phyloP scores from a whole-genome alignment of 37 sponge, comb jelly and placozoan genomes.

The Trichoplax adhaerens region DNA sequence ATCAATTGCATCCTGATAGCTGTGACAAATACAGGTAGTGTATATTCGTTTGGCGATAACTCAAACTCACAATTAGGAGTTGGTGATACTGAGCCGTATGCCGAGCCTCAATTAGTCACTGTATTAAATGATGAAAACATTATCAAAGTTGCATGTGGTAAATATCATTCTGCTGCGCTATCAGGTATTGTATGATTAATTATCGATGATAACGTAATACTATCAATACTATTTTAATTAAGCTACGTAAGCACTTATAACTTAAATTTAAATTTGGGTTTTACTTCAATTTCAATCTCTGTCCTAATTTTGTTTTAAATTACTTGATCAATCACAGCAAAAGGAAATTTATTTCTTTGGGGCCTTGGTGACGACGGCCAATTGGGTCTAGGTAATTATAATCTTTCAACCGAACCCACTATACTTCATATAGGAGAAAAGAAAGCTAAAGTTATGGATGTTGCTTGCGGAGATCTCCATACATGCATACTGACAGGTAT shows the following conservation, averaged over 20 bases:
- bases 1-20: background rate
- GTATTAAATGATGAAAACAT: too few relatives aligned
- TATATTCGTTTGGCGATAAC: constrained; percentile 45
- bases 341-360: constrained; percentile 48
- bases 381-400: constrained; percentile 40
- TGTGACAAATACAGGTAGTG: constrained; percentile 9
- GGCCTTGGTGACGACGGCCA: constrained; percentile 54
- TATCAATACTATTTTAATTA: too few relatives aligned
- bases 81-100: constrained; percentile 1
- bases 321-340: constrained; percentile 1
- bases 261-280: too few relatives aligned
- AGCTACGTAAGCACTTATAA: too few relatives aligned
- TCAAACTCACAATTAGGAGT: constrained; percentile 62
- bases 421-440: background rate
- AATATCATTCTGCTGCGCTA: constrained; percentile 34
- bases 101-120: background rate
- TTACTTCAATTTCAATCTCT: too few relatives aligned
- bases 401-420: constrained; percentile 13
- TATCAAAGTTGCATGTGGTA: constrained; percentile 39
- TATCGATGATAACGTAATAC: too few relatives aligned
- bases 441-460: constrained; percentile 35
- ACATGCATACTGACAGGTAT: constrained; percentile 26
- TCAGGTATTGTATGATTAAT: too few relatives aligned
- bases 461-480: constrained; percentile 70
- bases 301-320: too few relatives aligned